A percentile compares a stretch with the other conserved stretches of the same genome.
phyloP scores from a whole-genome alignment of 2,797 vertebrate genomes.

The Microctenopoma stevenorrisi region DNA sequence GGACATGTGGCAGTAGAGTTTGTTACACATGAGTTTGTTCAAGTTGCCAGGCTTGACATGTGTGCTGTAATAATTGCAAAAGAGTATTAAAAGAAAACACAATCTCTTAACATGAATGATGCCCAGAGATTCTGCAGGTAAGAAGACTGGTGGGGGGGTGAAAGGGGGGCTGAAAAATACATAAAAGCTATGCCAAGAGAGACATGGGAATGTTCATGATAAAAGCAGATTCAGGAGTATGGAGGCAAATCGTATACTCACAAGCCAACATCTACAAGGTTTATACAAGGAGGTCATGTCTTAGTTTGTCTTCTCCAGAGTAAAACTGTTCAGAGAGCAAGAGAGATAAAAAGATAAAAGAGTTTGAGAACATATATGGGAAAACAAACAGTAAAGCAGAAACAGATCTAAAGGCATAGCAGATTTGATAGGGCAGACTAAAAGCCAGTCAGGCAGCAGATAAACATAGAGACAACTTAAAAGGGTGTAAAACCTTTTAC shows the following conservation, averaged over 20 bases:
- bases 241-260: slow-evolving; percentile 34
- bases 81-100: not conserved
- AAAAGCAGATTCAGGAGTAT: slow-evolving; percentile 33
- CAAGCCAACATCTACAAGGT: slow-evolving; percentile 38
- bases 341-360: slow-evolving; percentile 30
- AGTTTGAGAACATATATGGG: slow-evolving; percentile 23
- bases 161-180: slow-evolving; percentile 30
- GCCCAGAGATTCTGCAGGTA: slow-evolving; percentile 7
- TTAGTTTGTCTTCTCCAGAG: slow-evolving; percentile 47
- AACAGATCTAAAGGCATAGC: slow-evolving; percentile 47
- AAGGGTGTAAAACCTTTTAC: slow-evolving; percentile 18
- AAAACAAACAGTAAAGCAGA: slow-evolving; percentile 39
- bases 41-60: slow-evolving; percentile 1
- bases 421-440: slow-evolving; percentile 30
- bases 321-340: slow-evolving; percentile 31
- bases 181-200: slow-evolving; percentile 39
- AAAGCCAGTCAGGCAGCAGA: slow-evolving; percentile 20
- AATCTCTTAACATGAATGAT: slow-evolving; percentile 17
- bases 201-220: slow-evolving; percentile 36
- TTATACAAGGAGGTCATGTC: slow-evolving; percentile 44
- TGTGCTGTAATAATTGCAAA: not conserved
- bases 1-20: not conserved
- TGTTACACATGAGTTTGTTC: too few species aligned
- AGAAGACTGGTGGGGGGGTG: slow-evolving; percentile 18
- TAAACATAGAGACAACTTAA: slow-evolving; percentile 39